phyloP scores from a whole-genome alignment of 2,888 invertebrate species.

The Drosophila austrosaltans region DNA sequence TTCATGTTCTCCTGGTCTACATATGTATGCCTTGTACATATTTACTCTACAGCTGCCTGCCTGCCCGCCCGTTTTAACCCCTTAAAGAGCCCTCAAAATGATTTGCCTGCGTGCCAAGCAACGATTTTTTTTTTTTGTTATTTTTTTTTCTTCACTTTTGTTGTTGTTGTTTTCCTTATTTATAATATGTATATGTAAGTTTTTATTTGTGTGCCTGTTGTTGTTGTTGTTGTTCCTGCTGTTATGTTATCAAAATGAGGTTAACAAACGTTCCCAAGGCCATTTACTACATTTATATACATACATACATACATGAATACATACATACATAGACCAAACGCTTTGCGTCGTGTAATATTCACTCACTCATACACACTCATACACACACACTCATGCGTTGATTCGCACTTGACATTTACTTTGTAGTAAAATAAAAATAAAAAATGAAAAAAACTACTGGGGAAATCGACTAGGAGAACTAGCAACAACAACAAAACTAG shows the following conservation, averaged over 20 bases:
- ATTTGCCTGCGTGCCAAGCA: slow-evolving; percentile 62
- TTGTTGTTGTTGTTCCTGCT: slow-evolving; percentile 34
- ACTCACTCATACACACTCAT: slow-evolving; percentile 29
- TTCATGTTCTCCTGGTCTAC: slow-evolving; percentile 30
- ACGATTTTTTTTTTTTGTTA: slow-evolving; percentile 50
- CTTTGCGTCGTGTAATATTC: slow-evolving; percentile 10
- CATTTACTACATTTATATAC: slow-evolving; percentile 63
- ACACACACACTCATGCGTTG: slow-evolving; percentile 35
- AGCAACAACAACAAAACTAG: slow-evolving; percentile 35
- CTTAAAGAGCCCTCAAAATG: not conserved
- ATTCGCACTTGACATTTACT: slow-evolving; percentile 78
- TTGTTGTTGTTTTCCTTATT: slow-evolving; percentile 25
- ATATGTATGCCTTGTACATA: slow-evolving; percentile 4
- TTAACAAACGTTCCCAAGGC: slow-evolving; percentile 77
- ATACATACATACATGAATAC: slow-evolving; percentile 1
- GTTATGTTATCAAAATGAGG: slow-evolving; percentile 75
- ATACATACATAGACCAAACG: slow-evolving; percentile 20
- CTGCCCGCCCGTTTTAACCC: not conserved
- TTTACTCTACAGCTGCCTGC: not conserved
- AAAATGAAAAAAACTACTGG: slow-evolving; percentile 26
- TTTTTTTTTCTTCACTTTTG: slow-evolving; percentile 5
- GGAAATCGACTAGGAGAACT: slow-evolving; percentile 26
- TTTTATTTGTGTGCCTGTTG: slow-evolving; percentile 26
- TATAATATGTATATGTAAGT: slow-evolving; percentile 32
- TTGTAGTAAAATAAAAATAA: slow-evolving; percentile 65